Base-by-base conservation (phyloP, 2,113 vertebrate species). In the Plectropomus leopardus region DNA sequence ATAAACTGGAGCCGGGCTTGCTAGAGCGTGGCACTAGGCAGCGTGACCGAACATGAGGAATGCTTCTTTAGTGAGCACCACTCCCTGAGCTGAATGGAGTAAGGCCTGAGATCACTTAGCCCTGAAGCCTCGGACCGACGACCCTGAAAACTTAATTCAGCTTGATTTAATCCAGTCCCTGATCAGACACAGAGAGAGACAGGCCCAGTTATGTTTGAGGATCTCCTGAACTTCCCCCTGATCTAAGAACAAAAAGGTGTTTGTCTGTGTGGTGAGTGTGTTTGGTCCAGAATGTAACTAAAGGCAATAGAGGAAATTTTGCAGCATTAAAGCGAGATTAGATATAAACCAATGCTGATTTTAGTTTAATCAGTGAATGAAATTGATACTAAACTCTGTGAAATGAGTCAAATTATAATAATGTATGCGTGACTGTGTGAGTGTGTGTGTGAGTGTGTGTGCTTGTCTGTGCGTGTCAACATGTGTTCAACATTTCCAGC, bases 1-100 rank as follows among this genome's bases (percentile, higher is more conserved):
- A 88, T 79, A 86, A 78, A 90, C 77, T 48, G 10, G 42, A 88
- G 87, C 26, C 19, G 16, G 71, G 81, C 64, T 71, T 84, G 86
- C 76, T 78, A 70, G 76, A 88, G 86, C 81, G 30, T 80, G 76
- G 78, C 7, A n/a, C 75, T 65, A 72, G 47, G 79, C 75, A 84
- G 80, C 76, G 68, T 93, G 91, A 91, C 82, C 64, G 77, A 91
- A 89, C 90, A 91, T 75, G 77, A 91, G 91, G 92, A 92, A 93
- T 92, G 84, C 87, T 82, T 80, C 81, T 86, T 89, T 69, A 63
- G 74, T 50, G 53, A 83, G 73, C 59, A 69, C 81, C 72, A 72
- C 83, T 87, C 83, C 85, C 82, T 76, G 71, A 85, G 61, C 54
- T 63, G 53, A 50, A 79, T 60, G 40, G 68, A 80, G 40, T 44